Base-by-base conservation (phyloP, 2,888 invertebrate genomes). In the Hermaeophaga mercurialis region DNA sequence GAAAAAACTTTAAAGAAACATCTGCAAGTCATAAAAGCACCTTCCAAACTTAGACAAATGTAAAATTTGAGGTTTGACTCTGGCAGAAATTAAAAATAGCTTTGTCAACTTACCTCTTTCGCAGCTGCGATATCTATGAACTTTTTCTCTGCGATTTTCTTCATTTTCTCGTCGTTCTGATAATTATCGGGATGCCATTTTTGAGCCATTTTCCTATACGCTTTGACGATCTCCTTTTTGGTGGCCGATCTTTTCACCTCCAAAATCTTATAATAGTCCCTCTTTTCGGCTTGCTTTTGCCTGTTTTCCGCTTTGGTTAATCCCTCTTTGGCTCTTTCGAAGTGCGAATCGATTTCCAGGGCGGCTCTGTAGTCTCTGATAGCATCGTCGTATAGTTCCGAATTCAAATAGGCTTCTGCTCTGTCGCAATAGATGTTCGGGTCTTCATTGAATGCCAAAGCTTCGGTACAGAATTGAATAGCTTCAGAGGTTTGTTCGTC, bases 181-280 rank as follows among this genome's bases (percentile, higher is more conserved):
- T 88, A 97, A 79, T 91, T 95, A 79, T 99, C 99, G 0, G 99
- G 99, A 81, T 99, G 99, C 97, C 98, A 99, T 78, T 96, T 91
- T 79, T 95, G 94, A 9, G 99, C 99, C 47, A 94, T 86, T 80
- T 94, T 95, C 64, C 98, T 85, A 79, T 99, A 99, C 12, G 96
- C 98, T 81, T 97, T 98, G 9, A 87, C 82, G 36, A 99, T 94
- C 76, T 98, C 95, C 72, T 89, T 89, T 79, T 99, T 99, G 44
- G 82, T 87, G 1, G 99, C 98, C 47, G 86, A 87, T 73, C 94
- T 85, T 73, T 91, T 90, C 1, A 99, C 96, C 9, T 89, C 91
- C 50, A 97, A 81, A 68, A 97, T 97, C 80, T 98, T 97, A 78
- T 99, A 99, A 79, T 99, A 99, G 79, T 99, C 98, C 64, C 96